Evolutionary conservation across 92 coral and sea anemone species (phyloP), one percentile per base, ranked within the genome.

Genomic region (Siderastrea radians): DNA sequence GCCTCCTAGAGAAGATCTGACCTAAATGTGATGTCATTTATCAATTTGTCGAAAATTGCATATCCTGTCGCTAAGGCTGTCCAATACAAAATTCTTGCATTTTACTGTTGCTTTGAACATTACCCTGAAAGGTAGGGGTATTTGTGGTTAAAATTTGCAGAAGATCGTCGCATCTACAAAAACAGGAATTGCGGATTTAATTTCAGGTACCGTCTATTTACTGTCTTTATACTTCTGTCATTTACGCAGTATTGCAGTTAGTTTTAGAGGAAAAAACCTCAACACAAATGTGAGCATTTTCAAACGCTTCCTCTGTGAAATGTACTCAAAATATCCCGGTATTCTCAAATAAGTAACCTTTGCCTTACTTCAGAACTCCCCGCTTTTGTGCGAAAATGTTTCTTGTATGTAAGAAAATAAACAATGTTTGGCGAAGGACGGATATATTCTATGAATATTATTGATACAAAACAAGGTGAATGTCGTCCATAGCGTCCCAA

Each of bases 161-260:
- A 38, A 63, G 1, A 50, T 52, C 54, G n/a, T 47, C 72, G 17
- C 70, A 46, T 62, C 58, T 16, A 49, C 16, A 80, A 19, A 50
- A 65, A 49, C 84, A 13, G 61, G 3, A 43, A 46, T 51, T 38
- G 45, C 2, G 68, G 68, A 12, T 26, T 61, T 50, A 45, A 26
- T 52, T 49, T 70, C 47, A 82, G 86, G 86, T 82, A 82, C 51
- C 17, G 38, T 69, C 43, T 46, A 12, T 55, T 55, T 69, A 55
- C 59, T 13, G 8, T 52, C 45, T 49, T 72, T 7, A 14, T 15
- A 61, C 60, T 59, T 49, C 48, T 83, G 48, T 45, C 55, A 46
- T 57, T 55, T 60, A 60, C 50, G 13, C n/a, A 49, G 16, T 8
- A 46, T 46, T 46, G 79, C 19, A 57, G 78, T 57, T 15, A 48